Percentiles rank a stretch among this genome's conserved stretches.
phyloP scores from a whole-genome alignment of 2,113 vertebrate species.

The Eolophus roseicapilla region DNA sequence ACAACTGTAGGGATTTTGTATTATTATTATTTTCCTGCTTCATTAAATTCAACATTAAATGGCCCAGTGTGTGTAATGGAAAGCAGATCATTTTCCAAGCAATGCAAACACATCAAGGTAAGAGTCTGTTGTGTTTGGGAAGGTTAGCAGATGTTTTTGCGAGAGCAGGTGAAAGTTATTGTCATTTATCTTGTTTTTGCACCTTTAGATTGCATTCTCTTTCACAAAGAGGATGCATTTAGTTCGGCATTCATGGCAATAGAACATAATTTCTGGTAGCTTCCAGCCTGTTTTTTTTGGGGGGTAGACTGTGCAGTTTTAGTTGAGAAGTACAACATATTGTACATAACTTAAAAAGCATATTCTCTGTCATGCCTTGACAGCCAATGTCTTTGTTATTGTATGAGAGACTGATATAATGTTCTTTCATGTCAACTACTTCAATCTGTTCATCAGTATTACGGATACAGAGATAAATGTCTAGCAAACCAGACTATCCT shows the following conservation, averaged over 20 bases:
- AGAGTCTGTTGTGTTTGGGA: conserved; percentile 34
- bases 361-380: not conserved
- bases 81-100: conserved; percentile 53
- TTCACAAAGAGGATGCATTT: not conserved
- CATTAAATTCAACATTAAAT: not conserved
- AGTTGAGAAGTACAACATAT: not conserved
- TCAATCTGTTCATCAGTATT: not conserved
- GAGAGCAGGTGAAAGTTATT: not conserved
- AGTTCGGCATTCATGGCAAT: not conserved
- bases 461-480: not conserved
- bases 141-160: conserved; percentile 48
- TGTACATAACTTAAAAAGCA: not conserved
- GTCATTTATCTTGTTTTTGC: not conserved
- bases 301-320: not conserved
- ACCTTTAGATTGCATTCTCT: not conserved
- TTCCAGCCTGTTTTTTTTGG: not conserved
- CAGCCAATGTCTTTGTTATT: not conserved
- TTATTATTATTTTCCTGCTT: conserved; percentile 42
- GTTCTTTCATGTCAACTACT: not conserved
- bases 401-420: not conserved
- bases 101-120: conserved; percentile 49
- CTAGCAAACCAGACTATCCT: not conserved
- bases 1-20: not conserved
- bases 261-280: not conserved
- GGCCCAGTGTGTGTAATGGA: not conserved